Evolutionary conservation across 1,140 invertebrate species (phyloP).

Genomic region (Episyrphus balteatus): DNA sequence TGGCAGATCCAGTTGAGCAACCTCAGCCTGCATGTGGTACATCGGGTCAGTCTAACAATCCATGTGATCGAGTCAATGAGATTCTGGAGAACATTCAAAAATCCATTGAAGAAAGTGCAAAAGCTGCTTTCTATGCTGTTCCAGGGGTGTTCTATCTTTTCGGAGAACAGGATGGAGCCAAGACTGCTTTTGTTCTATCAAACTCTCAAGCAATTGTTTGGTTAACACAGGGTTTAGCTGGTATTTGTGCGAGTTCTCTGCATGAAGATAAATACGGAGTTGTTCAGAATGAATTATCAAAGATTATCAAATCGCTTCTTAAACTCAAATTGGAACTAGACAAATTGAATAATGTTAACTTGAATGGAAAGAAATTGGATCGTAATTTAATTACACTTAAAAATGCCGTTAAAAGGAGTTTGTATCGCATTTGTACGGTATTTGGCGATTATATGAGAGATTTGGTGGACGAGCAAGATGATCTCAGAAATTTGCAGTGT

Average conservation of each 20-base stretch:
- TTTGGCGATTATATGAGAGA: slow-evolving; percentile 59
- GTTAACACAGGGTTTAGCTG: slow-evolving; percentile 56
- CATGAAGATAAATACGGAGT: slow-evolving; percentile 68
- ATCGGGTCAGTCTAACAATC: slow-evolving; percentile 19
- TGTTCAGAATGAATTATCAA: slow-evolving; percentile 61
- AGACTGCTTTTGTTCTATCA: slow-evolving; percentile 48
- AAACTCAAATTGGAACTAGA: slow-evolving; percentile 57
- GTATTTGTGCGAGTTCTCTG: slow-evolving; percentile 53
- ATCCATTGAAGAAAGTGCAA: slow-evolving; percentile 29
- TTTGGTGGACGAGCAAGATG: slow-evolving; percentile 44
- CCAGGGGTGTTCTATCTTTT: slow-evolving; percentile 59
- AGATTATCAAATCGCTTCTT: slow-evolving; percentile 53
- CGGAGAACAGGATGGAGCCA: slow-evolving; percentile 54
- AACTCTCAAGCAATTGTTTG: slow-evolving; percentile 59
- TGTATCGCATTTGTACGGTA: slow-evolving; percentile 58
- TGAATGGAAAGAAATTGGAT: slow-evolving; percentile 47
- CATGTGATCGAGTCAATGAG: slow-evolving; percentile 25
- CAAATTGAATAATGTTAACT: slow-evolving; percentile 53
- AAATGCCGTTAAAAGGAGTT: slow-evolving; percentile 54
- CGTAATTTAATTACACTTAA: slow-evolving; percentile 47
- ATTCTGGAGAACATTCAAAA: slow-evolving; percentile 33
- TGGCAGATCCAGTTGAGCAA: not conserved
- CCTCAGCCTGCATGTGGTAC: not conserved
- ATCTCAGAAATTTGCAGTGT: slow-evolving; percentile 39
- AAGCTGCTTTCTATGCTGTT: slow-evolving; percentile 39